A percentile compares a stretch with the other conserved stretches of the same genome.
Evolutionary conservation across 1,140 invertebrate species (phyloP).

Genomic region (Chymomyza costata): DNA sequence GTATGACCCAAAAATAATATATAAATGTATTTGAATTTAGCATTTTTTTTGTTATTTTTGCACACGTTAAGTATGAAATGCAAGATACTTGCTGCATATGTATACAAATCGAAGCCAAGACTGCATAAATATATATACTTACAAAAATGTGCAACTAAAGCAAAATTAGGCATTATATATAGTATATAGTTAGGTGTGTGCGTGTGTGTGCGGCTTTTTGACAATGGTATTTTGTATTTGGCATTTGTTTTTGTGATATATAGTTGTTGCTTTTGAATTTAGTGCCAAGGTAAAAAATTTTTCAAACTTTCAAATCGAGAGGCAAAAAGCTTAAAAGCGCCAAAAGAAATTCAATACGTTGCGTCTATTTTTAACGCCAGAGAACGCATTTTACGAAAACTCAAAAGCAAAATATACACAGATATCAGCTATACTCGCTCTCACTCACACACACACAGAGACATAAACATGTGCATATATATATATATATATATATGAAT

Average conservation of each 20-base stretch:
- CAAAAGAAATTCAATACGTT: slow-evolving; percentile 4
- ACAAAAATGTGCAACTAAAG: background rate
- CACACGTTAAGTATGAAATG: too few species aligned
- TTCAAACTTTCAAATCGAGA: slow-evolving; percentile 10
- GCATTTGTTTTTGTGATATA: slow-evolving; percentile 22
- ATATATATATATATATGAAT: slow-evolving; percentile 3
- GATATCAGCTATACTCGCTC: slow-evolving; percentile 24
- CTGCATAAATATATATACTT: background rate
- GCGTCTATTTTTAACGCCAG: too few species aligned
- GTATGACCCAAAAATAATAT: slow-evolving; percentile 10
- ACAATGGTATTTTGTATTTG: too few species aligned
- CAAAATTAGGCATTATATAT: too few species aligned
- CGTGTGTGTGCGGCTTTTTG: slow-evolving; percentile 18
- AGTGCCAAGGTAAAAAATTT: slow-evolving; percentile 61
- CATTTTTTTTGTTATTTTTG: slow-evolving; percentile 13
- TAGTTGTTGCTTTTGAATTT: slow-evolving; percentile 37
- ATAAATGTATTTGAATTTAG: background rate
- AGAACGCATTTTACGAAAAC: too few species aligned
- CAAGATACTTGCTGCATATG: too few species aligned
- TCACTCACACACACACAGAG: slow-evolving; percentile 15
- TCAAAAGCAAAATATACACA: slow-evolving; percentile 11
- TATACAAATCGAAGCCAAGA: too few species aligned
- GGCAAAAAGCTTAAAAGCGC: slow-evolving; percentile 24
- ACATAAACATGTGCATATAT: background rate
- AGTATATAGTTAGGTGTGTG: too few species aligned